Conservation (phyloP, 1,140 invertebrate species). For the Caenorhabditis remanei region DNA sequence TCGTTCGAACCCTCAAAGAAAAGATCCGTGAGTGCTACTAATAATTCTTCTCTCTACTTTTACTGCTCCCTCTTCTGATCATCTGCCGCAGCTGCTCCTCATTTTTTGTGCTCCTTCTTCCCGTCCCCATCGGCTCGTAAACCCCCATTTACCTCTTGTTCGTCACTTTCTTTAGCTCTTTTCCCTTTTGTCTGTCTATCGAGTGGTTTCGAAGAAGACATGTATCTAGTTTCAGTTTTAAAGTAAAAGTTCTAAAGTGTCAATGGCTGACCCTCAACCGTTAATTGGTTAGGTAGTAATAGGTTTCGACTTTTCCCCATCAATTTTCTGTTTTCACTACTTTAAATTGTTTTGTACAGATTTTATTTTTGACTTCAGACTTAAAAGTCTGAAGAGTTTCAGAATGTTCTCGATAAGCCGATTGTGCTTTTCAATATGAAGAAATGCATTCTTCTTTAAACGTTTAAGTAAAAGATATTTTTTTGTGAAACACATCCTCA, state of each 20-base stretch:
- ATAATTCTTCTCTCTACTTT: slow-evolving; percentile 24
- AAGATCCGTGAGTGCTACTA: slow-evolving; percentile 36
- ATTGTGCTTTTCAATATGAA: too few species aligned
- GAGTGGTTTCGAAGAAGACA: too few species aligned
- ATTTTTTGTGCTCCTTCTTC: slow-evolving; percentile 1
- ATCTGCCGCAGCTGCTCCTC: slow-evolving; percentile 35
- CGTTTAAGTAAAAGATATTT: too few species aligned
- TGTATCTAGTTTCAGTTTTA: slow-evolving; percentile 27
- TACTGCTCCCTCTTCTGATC: not conserved
- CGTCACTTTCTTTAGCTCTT: not conserved
- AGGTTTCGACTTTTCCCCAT: too few species aligned
- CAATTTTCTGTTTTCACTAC: too few species aligned
- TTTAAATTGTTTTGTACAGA: too few species aligned
- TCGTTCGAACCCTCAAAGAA: not conserved
- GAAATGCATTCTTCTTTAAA: too few species aligned
- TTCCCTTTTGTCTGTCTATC: not conserved
- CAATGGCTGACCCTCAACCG: not conserved
- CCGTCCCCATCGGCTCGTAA: slow-evolving; percentile 14
- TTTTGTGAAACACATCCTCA: too few species aligned
- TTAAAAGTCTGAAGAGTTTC: too few species aligned
- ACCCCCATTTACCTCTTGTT: slow-evolving; percentile 47
- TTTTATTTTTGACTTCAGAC: too few species aligned
- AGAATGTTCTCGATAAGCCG: too few species aligned
- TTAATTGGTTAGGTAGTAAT: slow-evolving; percentile 14
- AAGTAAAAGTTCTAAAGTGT: not conserved